Evolutionary conservation across 92 coral and sea anemone species (phyloP), one percentile per base, ranked within the genome.

Genomic region (Metridium senile): DNA sequence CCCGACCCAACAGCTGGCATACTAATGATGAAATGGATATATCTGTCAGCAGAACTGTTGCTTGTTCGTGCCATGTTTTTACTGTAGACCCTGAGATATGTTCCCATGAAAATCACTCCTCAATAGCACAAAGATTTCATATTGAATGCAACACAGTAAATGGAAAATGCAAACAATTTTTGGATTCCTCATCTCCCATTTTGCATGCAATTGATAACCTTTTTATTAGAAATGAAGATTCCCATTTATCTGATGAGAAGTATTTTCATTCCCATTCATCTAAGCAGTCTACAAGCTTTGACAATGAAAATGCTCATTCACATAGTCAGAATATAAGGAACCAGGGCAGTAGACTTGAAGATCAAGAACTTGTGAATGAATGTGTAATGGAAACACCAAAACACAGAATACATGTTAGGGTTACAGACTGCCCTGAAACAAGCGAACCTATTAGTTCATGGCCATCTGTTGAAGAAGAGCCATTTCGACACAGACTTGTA

Each of bases 51-150:
- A 89, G 68, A 28, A 83, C 91, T 62, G 86, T 90, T 18, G 89
- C 88, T 58, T 96, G 96, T 32, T 93, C 99, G 23, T 96, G 99
- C 82, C 97, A 93, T 83, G 97, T 96, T 0, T 96, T 96, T 52
- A 61, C 89, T 45, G 94, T 96, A 20, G 90, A 96, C 56, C 93
- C 97, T 19, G 90, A 82, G 31, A 71, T 92, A n/a, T 77, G 57
- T 54, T 74, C 78, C 11, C 99, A 96, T 46, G 84, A 74, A 17
- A 63, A 80, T 47, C 99, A 96, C 75, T 35, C 49, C 21, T 53
- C 33, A 11, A 70, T 81, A 43, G 97, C 93, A 51, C 74, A 91
- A 66, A 82, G 89, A 79, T 91, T 89, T 83, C 89, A 86, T 10
- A 66, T 91, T 54, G 77, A 74, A 1, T 91, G 97, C 71, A 71